Conservation (phyloP, 2,888 invertebrate species). For the Tribolium freemani region DNA sequence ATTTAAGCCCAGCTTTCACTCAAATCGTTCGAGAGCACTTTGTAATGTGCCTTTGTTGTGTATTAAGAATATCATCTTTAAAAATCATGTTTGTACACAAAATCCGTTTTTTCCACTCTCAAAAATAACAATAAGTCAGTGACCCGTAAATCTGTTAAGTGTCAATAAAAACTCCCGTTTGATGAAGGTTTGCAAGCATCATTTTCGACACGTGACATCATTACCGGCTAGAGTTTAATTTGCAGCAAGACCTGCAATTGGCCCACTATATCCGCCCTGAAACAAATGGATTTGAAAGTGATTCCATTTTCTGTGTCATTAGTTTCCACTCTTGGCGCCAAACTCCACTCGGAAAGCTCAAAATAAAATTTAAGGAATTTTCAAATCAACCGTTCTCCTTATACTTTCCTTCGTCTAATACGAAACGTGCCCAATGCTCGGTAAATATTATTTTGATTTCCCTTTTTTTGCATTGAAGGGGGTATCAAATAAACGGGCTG, state of each 20-base stretch:
- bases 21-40: not conserved
- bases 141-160: constrained; percentile 30
- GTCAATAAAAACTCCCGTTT: constrained; percentile 10
- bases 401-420: constrained; percentile 31
- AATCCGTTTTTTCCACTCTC: not conserved
- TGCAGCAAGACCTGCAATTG: constrained; percentile 54
- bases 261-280: constrained; percentile 52
- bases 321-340: constrained; percentile 54
- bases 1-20: not conserved
- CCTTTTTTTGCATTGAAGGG: not conserved
- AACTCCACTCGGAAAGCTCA: constrained; percentile 33
- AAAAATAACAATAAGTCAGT: constrained; percentile 1
- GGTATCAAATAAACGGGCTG: not conserved
- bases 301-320: constrained; percentile 66
- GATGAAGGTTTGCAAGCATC: constrained; percentile 29
- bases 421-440: constrained; percentile 38
- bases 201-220: constrained; percentile 47
- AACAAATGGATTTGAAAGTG: constrained; percentile 65
- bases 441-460: constrained; percentile 42
- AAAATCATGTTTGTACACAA: not conserved
- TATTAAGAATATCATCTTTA: not conserved
- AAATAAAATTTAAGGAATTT: constrained; percentile 49
- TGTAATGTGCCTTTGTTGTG: not conserved
- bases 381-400: constrained; percentile 43
- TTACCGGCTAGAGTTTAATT: constrained; percentile 52